A percentile compares a stretch with the other conserved stretches of the same genome.
phyloP scores from a whole-genome alignment of 1,140 invertebrate genomes.

The Drosophila melanica region DNA sequence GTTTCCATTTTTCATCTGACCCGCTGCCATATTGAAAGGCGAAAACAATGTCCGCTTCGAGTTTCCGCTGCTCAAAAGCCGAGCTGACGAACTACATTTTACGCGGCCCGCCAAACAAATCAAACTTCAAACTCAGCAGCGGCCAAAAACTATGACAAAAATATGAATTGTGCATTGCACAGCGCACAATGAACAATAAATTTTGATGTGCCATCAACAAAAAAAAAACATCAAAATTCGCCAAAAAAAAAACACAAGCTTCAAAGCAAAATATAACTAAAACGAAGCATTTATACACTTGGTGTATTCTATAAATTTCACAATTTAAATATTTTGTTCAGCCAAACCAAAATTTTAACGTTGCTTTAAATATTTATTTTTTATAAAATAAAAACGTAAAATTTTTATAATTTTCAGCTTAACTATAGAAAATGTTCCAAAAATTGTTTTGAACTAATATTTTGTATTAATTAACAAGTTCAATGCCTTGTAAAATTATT shows the following conservation, averaged over 20 bases:
- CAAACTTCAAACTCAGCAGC: slow-evolving; percentile 49
- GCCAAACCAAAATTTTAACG: too few relatives aligned
- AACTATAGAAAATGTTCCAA: too few relatives aligned
- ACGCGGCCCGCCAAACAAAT: slow-evolving; percentile 73
- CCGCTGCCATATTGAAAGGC: slow-evolving; percentile 52
- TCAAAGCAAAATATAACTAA: neutral
- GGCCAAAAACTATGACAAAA: slow-evolving; percentile 67
- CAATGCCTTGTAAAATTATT: too few relatives aligned
- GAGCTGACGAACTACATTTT: slow-evolving; percentile 68
- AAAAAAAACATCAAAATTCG: slow-evolving; percentile 21
- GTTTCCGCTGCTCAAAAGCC: slow-evolving; percentile 24
- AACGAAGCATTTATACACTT: slow-evolving; percentile 43
- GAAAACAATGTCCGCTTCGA: slow-evolving; percentile 53
- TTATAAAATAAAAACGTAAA: too few relatives aligned
- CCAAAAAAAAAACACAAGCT: slow-evolving; percentile 24
- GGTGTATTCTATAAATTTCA: too few relatives aligned
- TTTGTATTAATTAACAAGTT: too few relatives aligned
- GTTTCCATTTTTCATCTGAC: slow-evolving; percentile 47
- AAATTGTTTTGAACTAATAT: too few relatives aligned
- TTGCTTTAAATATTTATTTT: too few relatives aligned
- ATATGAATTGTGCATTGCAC: slow-evolving; percentile 59
- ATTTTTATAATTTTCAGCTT: too few relatives aligned
- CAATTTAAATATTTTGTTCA: too few relatives aligned
- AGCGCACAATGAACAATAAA: slow-evolving; percentile 70
- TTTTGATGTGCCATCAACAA: slow-evolving; percentile 53